These are phyloP conservation scores for Tenthredo livida DNA, from an alignment of 2,888 invertebrate species.

Conservation along the genomic window DNA sequence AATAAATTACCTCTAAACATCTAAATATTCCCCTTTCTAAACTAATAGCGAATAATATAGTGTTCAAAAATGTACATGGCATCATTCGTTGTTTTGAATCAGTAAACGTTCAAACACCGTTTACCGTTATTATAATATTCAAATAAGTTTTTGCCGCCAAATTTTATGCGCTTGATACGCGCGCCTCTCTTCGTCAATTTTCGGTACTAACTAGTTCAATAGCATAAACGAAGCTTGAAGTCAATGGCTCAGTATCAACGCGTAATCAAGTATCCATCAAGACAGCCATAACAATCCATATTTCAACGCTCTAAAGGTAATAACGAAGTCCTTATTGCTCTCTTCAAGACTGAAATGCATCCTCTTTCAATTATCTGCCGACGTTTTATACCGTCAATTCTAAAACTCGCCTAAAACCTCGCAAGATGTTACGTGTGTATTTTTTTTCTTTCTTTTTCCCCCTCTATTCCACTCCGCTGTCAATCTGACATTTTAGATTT, in stretches of 20 bases:
- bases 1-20: neutral
- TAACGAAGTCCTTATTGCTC: neutral
- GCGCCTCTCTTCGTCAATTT: neutral
- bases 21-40: too few relatives aligned
- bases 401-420: neutral
- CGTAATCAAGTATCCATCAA: neutral
- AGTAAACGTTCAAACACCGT: too few relatives aligned
- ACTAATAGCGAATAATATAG: too few relatives aligned
- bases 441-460: neutral
- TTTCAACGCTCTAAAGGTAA: conserved; percentile 26
- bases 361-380: neutral
- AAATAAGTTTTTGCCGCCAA: neutral
- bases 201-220: neutral
- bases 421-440: neutral
- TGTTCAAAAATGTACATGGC: too few relatives aligned
- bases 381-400: neutral
- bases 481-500: conserved; percentile 34
- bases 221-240: neutral
- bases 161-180: neutral
- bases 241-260: neutral
- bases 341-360: neutral
- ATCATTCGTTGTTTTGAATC: too few relatives aligned
- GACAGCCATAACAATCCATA: conserved; percentile 29
- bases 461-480: conserved; percentile 2
- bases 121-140: neutral